phyloP scores from a whole-genome alignment of 2,888 invertebrate genomes.

The Temnothorax unifasciatus region DNA sequence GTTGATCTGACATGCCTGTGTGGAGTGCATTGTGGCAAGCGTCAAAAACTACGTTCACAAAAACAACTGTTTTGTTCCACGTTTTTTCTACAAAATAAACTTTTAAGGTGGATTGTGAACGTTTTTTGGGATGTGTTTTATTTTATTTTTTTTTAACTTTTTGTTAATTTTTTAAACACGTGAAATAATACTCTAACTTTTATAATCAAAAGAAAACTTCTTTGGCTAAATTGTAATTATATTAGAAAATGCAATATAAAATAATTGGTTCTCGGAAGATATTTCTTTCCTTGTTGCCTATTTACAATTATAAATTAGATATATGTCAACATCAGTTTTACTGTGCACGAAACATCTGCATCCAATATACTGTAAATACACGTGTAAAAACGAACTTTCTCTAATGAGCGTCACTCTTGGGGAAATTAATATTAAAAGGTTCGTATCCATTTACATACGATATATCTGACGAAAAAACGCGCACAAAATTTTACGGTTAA shows the following conservation, averaged over 20 bases:
- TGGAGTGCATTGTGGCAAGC: not conserved
- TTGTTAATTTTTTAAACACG: not conserved
- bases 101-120: not conserved
- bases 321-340: not conserved
- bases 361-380: not conserved
- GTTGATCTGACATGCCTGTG: not conserved
- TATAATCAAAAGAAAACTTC: not conserved
- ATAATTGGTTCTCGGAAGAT: not conserved
- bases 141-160: not conserved
- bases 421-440: not conserved
- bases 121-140: not conserved
- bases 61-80: not conserved
- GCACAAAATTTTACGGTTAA: constrained; percentile 53
- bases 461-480: constrained; percentile 15
- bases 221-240: not conserved
- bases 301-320: not conserved
- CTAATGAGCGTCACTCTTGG: not conserved
- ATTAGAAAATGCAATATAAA: not conserved
- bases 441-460: not conserved
- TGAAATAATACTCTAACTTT: not conserved
- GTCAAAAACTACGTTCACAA: not conserved
- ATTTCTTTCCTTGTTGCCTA: not conserved
- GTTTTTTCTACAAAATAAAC: not conserved
- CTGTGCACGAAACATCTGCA: too few species aligned
- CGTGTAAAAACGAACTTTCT: not conserved